Conservation (phyloP, 1,140 invertebrate species). For the Drosophila orosa region DNA sequence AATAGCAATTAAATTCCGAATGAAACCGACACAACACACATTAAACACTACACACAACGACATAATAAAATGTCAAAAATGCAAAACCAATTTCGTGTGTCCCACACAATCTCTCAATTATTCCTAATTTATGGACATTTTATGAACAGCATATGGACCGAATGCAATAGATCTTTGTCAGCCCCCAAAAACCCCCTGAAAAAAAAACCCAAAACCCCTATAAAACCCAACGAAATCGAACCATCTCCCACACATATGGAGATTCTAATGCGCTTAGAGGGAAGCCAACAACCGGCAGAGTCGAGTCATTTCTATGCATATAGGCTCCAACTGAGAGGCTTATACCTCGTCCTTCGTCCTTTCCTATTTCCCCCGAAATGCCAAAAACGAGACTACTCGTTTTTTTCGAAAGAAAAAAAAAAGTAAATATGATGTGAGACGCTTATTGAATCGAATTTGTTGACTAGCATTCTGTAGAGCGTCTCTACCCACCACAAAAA, state of each 20-base stretch:
- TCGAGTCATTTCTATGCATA: constrained; percentile 48
- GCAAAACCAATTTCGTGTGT: constrained; percentile 24
- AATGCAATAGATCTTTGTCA: constrained; percentile 23
- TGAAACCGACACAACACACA: constrained; percentile 2
- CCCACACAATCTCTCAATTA: constrained; percentile 44
- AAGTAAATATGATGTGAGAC: constrained; percentile 58
- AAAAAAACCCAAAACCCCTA: not conserved
- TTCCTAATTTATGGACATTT: constrained; percentile 38
- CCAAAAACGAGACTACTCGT: constrained; percentile 12
- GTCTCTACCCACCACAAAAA: constrained; percentile 18
- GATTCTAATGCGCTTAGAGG: constrained; percentile 63
- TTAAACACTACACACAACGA: not conserved
- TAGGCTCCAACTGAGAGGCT: constrained; percentile 30
- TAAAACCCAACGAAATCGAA: constrained; percentile 8
- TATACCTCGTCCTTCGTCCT: not conserved
- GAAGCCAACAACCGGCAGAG: constrained; percentile 43
- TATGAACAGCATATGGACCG: constrained; percentile 37
- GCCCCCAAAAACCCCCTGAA: not conserved
- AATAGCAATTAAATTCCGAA: constrained; percentile 6
- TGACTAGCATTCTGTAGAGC: constrained; percentile 61
- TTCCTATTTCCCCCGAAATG: not conserved
- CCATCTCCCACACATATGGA: constrained; percentile 24
- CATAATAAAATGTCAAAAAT: constrained; percentile 18
- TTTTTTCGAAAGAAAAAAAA: constrained; percentile 16
- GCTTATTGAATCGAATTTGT: constrained; percentile 78